Conservation (phyloP, 2,888 invertebrate genomes). For the Deilephila porcellus region DNA sequence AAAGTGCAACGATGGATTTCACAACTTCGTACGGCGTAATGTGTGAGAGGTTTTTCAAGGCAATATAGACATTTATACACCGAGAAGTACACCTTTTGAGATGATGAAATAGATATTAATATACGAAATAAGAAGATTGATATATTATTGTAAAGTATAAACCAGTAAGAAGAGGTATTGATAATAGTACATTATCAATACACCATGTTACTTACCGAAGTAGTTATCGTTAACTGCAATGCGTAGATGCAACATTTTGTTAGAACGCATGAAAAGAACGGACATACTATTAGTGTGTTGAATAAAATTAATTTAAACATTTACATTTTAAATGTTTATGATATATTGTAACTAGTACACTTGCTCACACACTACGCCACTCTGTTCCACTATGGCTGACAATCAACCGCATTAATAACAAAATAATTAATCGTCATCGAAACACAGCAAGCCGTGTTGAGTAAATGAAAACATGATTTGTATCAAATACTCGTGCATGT, state of each 20-base stretch:
- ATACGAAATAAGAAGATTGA: background rate
- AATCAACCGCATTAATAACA: background rate
- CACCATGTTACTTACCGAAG: slow-evolving; percentile 94
- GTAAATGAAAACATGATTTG: background rate
- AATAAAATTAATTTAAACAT: slow-evolving; percentile 39
- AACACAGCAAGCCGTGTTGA: background rate
- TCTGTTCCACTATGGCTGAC: background rate
- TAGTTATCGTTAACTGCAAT: slow-evolving; percentile 99
- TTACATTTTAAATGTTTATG: slow-evolving; percentile 32
- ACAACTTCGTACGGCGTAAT: slow-evolving; percentile 25
- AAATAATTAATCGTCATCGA: background rate
- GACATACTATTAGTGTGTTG: slow-evolving; percentile 57
- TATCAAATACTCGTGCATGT: background rate
- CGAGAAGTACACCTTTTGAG: slow-evolving; percentile 27
- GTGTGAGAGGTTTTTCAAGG: slow-evolving; percentile 33
- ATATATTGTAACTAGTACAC: slow-evolving; percentile 18
- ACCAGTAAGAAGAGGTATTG: slow-evolving; percentile 35
- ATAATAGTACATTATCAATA: slow-evolving; percentile 38
- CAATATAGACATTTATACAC: slow-evolving; percentile 15
- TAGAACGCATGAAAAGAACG: slow-evolving; percentile 80
- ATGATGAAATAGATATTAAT: slow-evolving; percentile 21
- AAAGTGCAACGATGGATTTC: slow-evolving; percentile 25
- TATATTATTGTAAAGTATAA: slow-evolving; percentile 25
- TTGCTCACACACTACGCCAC: slow-evolving; percentile 51
- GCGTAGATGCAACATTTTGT: slow-evolving; percentile 74